Base-by-base conservation (phyloP, 2,797 vertebrate genomes). In the Centropyge bicolor region DNA sequence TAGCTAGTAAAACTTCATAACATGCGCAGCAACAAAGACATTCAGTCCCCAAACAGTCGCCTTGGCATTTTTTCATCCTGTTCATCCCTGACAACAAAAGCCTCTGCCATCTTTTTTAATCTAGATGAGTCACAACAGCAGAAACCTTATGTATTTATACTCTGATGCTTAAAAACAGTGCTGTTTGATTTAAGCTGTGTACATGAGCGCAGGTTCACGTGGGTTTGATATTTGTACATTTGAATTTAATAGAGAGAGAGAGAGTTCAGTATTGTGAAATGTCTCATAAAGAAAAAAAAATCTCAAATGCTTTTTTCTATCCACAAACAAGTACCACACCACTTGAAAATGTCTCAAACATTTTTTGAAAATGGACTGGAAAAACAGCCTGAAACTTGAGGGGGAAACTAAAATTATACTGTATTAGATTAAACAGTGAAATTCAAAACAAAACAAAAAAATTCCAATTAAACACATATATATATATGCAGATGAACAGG, bases 11-110 rank as follows among this genome's bases (percentile, higher is more conserved):
- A 49, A 49, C 7, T 10, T 60, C 22, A 59, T 22, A 49, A 66
- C 22, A 41, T 9, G 22, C 38, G 51, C 24, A 36, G 7, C 31
- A 46, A 54, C 20, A 67, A 60, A 75, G 19, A 17, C 6, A 9
- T 24, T 52, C 36, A 36, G 35, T 51, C 54, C 59, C 5, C 19
- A 19, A 31, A 60, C 24, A 35, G 35, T 62, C 8, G 55, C 49
- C 31, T 52, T 62, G 45, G 16, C 24, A 65, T 7, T 36, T 57
- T 76, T 45, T 57, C 11, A 27, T 41, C 41, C 12, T 35, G 22
- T 49, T 74, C n/a, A 63, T 74, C 70, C 40, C 24, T 24, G 46
- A 31, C 48, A 70, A 67, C 36, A 63, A 75, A 72, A 64, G 22
- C 14, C 10, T 40, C 4, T 57, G 51, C 2, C 22, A 46, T 61